Evolutionary conservation across 2,888 invertebrate genomes (phyloP).

Genomic region (Gastracanthus pulcherrimus): DNA sequence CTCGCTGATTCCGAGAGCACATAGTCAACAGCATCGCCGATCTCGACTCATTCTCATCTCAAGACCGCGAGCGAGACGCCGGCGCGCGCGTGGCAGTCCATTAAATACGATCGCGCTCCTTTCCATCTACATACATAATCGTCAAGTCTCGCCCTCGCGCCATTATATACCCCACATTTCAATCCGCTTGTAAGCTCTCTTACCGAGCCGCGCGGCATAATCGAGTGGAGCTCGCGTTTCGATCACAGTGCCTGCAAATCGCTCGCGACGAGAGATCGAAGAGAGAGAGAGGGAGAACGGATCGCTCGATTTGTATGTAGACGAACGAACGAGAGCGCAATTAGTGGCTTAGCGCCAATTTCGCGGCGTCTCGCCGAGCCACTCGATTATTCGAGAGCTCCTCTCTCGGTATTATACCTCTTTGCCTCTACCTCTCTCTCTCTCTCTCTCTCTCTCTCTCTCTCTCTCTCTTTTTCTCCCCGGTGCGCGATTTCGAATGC

Average conservation of each 20-base stretch:
- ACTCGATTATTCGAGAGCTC: conserved; percentile 8
- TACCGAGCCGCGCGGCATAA: too few species aligned
- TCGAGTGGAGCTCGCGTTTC: not conserved
- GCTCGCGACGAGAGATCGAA: not conserved
- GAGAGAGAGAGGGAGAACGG: too few species aligned
- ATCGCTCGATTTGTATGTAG: conserved; percentile 2
- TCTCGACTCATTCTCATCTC: not conserved
- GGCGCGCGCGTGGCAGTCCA: conserved; percentile 15
- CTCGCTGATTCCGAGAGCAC: too few species aligned
- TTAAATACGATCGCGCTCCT: conserved; percentile 13
- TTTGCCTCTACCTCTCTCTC: not conserved
- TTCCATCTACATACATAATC: not conserved
- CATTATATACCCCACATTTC: not conserved
- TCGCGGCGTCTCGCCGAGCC: conserved; percentile 11
- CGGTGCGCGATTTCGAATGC: too few species aligned
- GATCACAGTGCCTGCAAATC: conserved; percentile 6
- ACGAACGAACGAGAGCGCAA: conserved; percentile 28
- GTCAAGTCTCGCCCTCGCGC: not conserved
- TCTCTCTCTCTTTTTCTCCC: not conserved
- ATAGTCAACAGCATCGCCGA: not conserved
- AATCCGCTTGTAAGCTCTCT: too few species aligned
- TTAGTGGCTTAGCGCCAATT: conserved; percentile 53
- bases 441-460: not conserved
- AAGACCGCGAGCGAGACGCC: not conserved
- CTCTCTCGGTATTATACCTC: too few species aligned